Base-by-base conservation (phyloP, 2,797 vertebrate species). In the Borostomias antarcticus region DNA sequence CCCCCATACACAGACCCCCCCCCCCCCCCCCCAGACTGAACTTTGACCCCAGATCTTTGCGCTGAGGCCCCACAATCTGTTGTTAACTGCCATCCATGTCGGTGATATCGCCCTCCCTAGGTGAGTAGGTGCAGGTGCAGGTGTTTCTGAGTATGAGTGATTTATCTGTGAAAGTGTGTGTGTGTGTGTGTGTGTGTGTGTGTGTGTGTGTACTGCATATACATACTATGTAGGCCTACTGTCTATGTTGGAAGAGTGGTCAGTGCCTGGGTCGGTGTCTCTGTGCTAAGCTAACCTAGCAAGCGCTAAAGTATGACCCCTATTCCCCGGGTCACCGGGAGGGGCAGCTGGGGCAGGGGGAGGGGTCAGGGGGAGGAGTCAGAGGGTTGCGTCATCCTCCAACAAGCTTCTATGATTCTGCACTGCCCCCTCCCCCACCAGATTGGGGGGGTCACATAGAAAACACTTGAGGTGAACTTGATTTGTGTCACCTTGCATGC, bases 21-120 rank as follows among this genome's bases (percentile, higher is more conserved):
- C 82, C 87, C 82, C 87, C 26, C 58, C 29, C 10, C 30, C 57
- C n/a, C 21, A 43, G 58, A 43, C 13, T 19, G n/a, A n/a, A n/a
- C n/a, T n/a, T n/a, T n/a, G n/a, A 40, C 9, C 6, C 15, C 40
- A 43, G 40, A 43, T 17, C 40, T 43, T 11, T 43, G n/a, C n/a
- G n/a, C 40, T 43, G 33, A 35, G 13, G 3, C 40, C 6, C 40
- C 40, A 15, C 11, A 43, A 17, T 17, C 40, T n/a, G 40, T n/a
- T n/a, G n/a, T n/a, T n/a, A n/a, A n/a, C n/a, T n/a, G n/a, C n/a
- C n/a, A n/a, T n/a, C n/a, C n/a, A n/a, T n/a, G n/a, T n/a, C n/a
- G n/a, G n/a, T n/a, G n/a, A n/a, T n/a, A n/a, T n/a, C n/a, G n/a
- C n/a, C n/a, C n/a, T n/a, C n/a, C n/a, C n/a, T n/a, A n/a, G n/a